phyloP scores from a whole-genome alignment of 1,140 invertebrate species.

The Nilaparvata lugens region DNA sequence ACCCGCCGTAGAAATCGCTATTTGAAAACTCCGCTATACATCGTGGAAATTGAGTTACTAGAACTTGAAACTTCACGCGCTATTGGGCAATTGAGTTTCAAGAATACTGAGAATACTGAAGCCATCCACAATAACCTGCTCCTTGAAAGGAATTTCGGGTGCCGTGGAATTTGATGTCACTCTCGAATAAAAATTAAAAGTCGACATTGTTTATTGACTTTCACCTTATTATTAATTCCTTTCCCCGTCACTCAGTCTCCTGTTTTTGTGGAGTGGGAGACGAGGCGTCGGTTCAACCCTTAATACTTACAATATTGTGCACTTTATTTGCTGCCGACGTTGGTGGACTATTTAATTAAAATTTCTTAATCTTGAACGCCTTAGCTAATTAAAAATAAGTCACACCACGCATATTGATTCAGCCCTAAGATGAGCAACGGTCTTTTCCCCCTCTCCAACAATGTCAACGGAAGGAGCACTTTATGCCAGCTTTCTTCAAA shows the following conservation, averaged over 20 bases:
- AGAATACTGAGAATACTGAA: too few relatives aligned
- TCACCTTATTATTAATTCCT: background rate
- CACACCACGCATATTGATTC: constrained; percentile 5
- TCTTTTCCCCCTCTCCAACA: too few relatives aligned
- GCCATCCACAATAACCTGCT: too few relatives aligned
- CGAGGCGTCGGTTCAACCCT: background rate
- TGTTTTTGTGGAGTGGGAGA: background rate
- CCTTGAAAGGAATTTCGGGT: too few relatives aligned
- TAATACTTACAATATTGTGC: constrained; percentile 5
- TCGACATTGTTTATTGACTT: constrained; percentile 2
- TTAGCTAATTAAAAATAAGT: constrained; percentile 3
- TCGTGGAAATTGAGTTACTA: too few relatives aligned
- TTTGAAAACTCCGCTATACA: too few relatives aligned
- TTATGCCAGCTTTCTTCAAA: too few relatives aligned
- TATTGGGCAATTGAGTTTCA: too few relatives aligned
- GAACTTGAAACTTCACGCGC: too few relatives aligned
- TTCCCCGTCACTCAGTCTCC: background rate
- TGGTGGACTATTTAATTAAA: constrained; percentile 2
- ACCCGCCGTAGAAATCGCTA: too few relatives aligned
- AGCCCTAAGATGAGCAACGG: background rate
- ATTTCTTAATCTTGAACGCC: constrained; percentile 6
- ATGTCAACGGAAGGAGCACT: too few relatives aligned
- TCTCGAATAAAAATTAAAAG: background rate
- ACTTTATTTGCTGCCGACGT: background rate
- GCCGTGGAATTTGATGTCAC: background rate